Evolutionary conservation across 2,113 vertebrate genomes (phyloP), one percentile per base, ranked within the genome.

Genomic region (Pleuronectes platessa): DNA sequence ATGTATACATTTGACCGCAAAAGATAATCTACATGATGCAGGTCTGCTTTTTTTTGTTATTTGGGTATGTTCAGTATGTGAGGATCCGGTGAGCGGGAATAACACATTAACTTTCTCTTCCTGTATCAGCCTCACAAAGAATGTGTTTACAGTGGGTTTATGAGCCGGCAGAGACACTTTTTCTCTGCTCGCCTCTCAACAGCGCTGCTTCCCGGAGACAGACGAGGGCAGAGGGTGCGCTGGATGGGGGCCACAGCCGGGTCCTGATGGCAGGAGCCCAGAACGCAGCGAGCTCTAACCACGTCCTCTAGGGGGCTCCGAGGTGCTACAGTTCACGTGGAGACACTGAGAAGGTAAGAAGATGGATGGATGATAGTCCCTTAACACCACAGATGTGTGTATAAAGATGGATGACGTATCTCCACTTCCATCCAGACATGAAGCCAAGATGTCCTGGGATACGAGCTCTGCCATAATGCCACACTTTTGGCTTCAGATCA

Each of bases 291-390:
- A 91, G 72, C 68, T 90, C 73, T 79, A 66, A 84, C 88, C 83
- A 80, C 85, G 45, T 76, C 55, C 87, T 88, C 82, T 94, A 93
- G 81, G 85, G 83, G 78, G 74, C 74, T 51, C 86, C 26, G 69
- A 82, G 83, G 87, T 72, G 90, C 84, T 81, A 79, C 86, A 88
- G 85, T 94, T 94, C 87, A 86, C 71, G 70, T 81, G 91, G 84
- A 92, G 82, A 92, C 89, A 90, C 92, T 91, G 86, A 90, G 81
- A 89, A 94, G 94, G 93, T 94, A 85, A 3, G 7, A 21, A 18
- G 35, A 45, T 23, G 35, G 61, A 42, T 42, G 61, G 61, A 24
- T 45, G 61, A 9, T 27, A 0, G 26, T 12, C 15, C 26, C n/a
- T 5, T 42, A 11, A 42, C 12, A 13, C 40, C 40, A 42, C 40